Base-by-base conservation (phyloP, 2,888 invertebrate genomes). In the Cataglyphis cursor region DNA sequence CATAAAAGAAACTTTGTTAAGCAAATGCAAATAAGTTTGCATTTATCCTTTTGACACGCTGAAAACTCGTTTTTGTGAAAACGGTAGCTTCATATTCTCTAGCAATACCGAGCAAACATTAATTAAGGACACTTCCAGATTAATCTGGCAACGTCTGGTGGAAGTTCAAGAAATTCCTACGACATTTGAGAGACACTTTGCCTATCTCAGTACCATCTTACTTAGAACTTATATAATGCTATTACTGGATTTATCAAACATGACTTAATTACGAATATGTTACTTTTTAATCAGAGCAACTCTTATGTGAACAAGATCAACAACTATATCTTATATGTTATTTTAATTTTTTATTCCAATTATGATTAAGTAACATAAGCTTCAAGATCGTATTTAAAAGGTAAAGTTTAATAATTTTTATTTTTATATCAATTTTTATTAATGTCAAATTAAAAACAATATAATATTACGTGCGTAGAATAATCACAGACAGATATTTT, bases 171-270 rank as follows among this genome's bases (percentile, higher is more conserved):
- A 81, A 81, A 80, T 88, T 83, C 81, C 82, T 73, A 65, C 61
- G 68, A 81, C 74, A 88, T 88, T 83, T 78, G 66, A 81, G 86
- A 86, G 64, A 86, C 83, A 82, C 82, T 83, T 85, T 68, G 51
- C 31, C 57, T 66, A 82, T 73, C 48, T 72, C 21, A 62, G 48
- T 64, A 64, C 54, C 48, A 81, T 84, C 81, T 85, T 84, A 84
- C 81, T 82, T 80, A 48, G 72, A 86, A 82, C 54, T 89, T 81
- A 64, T 41, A 68, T 80, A 86, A 85, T 41, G n/a, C 62, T 61
- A 70, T 86, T 88, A 84, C 73, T 59, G 74, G 57, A 74, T 78
- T 83, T 82, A 85, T 84, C 78, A 84, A 83, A 83, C 70, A 65
- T 15, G 74, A 74, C 65, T 66, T 64, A 66, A 61, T 82, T 78